Base-by-base conservation (phyloP, 2,113 vertebrate genomes). In the Hassar affinis region DNA sequence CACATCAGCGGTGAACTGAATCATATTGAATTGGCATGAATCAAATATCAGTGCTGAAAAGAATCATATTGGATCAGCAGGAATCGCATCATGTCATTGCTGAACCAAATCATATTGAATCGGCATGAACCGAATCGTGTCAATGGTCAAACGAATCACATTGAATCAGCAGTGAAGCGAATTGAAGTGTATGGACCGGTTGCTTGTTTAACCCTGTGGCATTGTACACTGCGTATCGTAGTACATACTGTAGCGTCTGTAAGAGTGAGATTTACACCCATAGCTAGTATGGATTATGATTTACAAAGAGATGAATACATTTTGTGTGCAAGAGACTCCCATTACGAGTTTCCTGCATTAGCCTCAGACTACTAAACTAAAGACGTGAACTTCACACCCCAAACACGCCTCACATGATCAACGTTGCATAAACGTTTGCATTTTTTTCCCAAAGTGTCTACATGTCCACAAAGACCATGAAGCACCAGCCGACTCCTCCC, bases 401-500 rank as follows among this genome's bases (percentile, higher is more conserved):
- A 42, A 22, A 22, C 64, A 42, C 17, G 11, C 76, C n/a, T 52
- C 3, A 71, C 56, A 45, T 66, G 78, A 68, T 35, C 7, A 12
- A 30, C n/a, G 18, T 68, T 1, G 10, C 10, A 4, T 14, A 11
- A 52, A 33, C 9, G 49, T 10, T 54, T 33, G 3, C 72, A 47
- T 30, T 10, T 52, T 17, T 75, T 3, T 33, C 18, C 11, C n/a
- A 68, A 7, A 4, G 42, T 18, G 2, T 56, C 76, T 93, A 99
- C 98, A 99, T 98, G 91, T 99, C 98, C 91, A 99, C 97, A 87
- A 99, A 99, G 42, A 99, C 97, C 98, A 99, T 97, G 91, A 99
- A 98, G 91, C 98, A 99, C 97, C 97, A 99, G 56, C 98, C 97
- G 77, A 99, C 94, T 11, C 98, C 98, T 7, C 97, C 98, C 38